phyloP scores from a whole-genome alignment of 1,140 invertebrate species.

The Drosophila ananassae region DNA sequence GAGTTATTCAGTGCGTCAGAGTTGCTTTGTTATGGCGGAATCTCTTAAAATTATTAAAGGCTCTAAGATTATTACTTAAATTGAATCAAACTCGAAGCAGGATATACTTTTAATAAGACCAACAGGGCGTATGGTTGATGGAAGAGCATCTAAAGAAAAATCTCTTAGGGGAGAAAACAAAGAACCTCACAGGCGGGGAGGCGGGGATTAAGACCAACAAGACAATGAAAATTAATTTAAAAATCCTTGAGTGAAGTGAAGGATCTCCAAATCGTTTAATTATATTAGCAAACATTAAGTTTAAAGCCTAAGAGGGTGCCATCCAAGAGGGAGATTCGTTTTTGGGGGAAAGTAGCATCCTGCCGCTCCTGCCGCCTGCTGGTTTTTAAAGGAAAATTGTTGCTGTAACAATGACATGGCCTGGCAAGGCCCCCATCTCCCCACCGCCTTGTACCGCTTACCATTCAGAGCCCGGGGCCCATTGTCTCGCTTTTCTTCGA shows the following conservation, averaged over 20 bases:
- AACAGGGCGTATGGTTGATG: constrained; percentile 48
- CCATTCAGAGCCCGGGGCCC: constrained; percentile 29
- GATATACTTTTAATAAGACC: constrained; percentile 23
- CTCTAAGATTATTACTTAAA: too few species aligned
- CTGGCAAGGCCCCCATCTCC: background rate
- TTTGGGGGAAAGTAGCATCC: background rate
- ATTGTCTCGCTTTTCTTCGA: constrained; percentile 56
- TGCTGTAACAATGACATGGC: constrained; percentile 44
- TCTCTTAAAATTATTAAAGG: too few species aligned
- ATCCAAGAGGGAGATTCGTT: background rate
- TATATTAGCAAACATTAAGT: constrained; percentile 70
- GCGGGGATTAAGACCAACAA: constrained; percentile 44
- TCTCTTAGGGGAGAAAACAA: constrained; percentile 7
- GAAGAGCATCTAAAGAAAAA: background rate
- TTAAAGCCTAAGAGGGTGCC: constrained; percentile 28
- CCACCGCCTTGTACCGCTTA: background rate
- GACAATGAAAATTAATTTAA: constrained; percentile 71
- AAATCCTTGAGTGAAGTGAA: constrained; percentile 51
- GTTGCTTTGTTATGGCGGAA: too few species aligned
- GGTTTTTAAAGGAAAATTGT: constrained; percentile 47
- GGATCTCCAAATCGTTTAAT: constrained; percentile 64
- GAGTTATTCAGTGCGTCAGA: constrained; percentile 44
- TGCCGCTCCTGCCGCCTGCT: constrained; percentile 8
- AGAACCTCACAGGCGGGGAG: background rate
- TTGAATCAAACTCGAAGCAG: background rate